Percentiles rank a stretch among this genome's conserved stretches.
These are phyloP conservation scores for Eumacrocentrus americanus DNA, from an alignment of 2,888 invertebrate species.

Conservation along the genomic window DNA sequence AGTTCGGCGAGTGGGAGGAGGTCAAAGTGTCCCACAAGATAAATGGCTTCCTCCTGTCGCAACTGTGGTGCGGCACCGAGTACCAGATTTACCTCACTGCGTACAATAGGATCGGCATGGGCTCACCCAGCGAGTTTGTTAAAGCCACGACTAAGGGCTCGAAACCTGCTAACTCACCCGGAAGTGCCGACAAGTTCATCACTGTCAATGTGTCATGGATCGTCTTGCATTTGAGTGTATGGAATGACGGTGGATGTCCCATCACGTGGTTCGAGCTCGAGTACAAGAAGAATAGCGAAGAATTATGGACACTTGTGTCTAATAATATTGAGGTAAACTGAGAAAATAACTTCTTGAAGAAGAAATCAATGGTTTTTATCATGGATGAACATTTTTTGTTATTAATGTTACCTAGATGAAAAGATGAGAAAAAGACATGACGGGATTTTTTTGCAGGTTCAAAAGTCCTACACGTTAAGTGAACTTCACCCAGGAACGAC, in stretches of 20 bases:
- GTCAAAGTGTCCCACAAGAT: slow-evolving; percentile 83
- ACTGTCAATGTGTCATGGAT: slow-evolving; percentile 87
- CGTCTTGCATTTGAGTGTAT: slow-evolving; percentile 84
- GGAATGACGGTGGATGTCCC: slow-evolving; percentile 89
- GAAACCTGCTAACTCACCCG: slow-evolving; percentile 57
- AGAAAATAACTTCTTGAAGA: background rate
- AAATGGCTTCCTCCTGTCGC: slow-evolving; percentile 78
- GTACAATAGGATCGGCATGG: slow-evolving; percentile 89
- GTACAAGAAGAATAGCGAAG: slow-evolving; percentile 66
- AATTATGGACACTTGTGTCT: slow-evolving; percentile 79
- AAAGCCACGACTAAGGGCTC: slow-evolving; percentile 68
- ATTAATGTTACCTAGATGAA: too few species aligned
- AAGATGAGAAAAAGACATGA: too few species aligned
- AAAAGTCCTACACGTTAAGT: slow-evolving; percentile 80
- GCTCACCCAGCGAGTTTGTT: slow-evolving; percentile 86
- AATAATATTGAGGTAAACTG: slow-evolving; percentile 73
- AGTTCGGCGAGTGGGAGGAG: slow-evolving; percentile 92
- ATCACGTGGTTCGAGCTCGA: slow-evolving; percentile 86
- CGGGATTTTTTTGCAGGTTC: slow-evolving; percentile 59
- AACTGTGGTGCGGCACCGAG: slow-evolving; percentile 86
- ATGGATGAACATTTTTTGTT: too few species aligned
- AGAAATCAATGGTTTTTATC: background rate
- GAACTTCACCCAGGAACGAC: slow-evolving; percentile 74
- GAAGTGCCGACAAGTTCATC: slow-evolving; percentile 55
- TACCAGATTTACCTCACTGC: slow-evolving; percentile 89